Base-by-base conservation (phyloP, 2,888 invertebrate species). In the Lithodes maja region DNA sequence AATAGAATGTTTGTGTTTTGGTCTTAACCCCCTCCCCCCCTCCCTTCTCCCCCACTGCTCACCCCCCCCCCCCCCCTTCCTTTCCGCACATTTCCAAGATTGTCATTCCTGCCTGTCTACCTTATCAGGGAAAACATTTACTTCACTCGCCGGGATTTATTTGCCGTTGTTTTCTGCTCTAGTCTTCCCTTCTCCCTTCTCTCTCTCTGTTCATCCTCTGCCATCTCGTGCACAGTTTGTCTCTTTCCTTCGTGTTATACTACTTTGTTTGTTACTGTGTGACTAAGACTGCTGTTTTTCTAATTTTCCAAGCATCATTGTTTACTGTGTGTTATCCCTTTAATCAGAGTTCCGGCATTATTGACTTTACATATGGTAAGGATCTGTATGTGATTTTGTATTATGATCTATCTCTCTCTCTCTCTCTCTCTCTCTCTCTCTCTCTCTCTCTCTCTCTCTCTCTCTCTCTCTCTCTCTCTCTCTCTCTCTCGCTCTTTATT, bases 401-500 rank as follows among this genome's bases (percentile, higher is more conserved):
- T 52, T 53, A 52, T 33, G 33, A 33, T 33, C 33, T 33, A 33
- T 33, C 33, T 33, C 33, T 33, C 33, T 33, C 33, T 33, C 77
- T 78, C 77, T 78, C 77, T 78, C 77, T 78, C 77, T 78, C 77
- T 78, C 77, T 78, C 77, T 78, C 79, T 55, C 79, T 79, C 55
- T 79, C 55, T 79, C 55, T 79, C 55, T 79, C 79, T 79, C 79
- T 54, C 79, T 79, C 79, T 54, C 79, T 79, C 79, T 79, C 79
- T 79, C 55, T 79, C 55, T 79, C 79, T 54, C 55, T 79, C 55
- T 79, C 79, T 79, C 79, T 79, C 79, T 54, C 79, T 54, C 3
- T n/a, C 77, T 33, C 17, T 49, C 77, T 49, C 77, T 77, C 17
- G 33, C 55, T 53, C 53, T 54, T 1, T 74, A 15, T 74, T 61